A percentile compares a stretch with the other conserved stretches of the same genome.
phyloP scores from a whole-genome alignment of 2,797 vertebrate genomes.

The Micromesistius poutassou region DNA sequence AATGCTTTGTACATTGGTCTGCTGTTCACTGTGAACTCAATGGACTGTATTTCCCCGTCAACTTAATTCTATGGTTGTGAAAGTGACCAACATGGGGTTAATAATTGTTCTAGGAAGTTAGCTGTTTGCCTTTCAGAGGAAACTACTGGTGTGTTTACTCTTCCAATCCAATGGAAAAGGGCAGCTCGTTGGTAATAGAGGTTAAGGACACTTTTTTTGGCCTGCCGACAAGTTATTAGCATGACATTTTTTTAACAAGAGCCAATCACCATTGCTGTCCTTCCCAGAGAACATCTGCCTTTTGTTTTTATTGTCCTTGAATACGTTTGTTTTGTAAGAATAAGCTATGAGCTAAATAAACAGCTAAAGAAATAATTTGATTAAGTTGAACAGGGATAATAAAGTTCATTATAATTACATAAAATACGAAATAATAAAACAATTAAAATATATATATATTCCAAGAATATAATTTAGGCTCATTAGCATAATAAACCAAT shows the following conservation, averaged over 20 bases:
- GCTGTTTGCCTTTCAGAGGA: not conserved
- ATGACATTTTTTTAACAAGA: not conserved
- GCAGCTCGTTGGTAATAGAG: no score
- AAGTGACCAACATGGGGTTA: not conserved
- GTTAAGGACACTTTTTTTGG: not conserved
- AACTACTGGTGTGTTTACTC: not conserved
- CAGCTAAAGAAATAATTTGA: not conserved
- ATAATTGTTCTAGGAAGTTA: not conserved
- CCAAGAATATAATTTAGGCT: slow-evolving; percentile 22
- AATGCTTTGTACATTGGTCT: slow-evolving; percentile 27
- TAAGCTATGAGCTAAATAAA: slow-evolving; percentile 17
- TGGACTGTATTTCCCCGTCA: not conserved
- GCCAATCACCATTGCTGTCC: not conserved
- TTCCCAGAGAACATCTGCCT: slow-evolving; percentile 11
- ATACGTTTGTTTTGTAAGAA: slow-evolving; percentile 36
- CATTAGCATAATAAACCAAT: no score
- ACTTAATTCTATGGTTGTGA: not conserved
- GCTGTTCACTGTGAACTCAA: slow-evolving; percentile 24
- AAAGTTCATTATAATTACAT: no score
- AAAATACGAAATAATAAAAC: not conserved
- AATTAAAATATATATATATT: not conserved
- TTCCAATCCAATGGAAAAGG: not conserved
- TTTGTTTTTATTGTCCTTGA: slow-evolving; percentile 41
- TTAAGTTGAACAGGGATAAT: not conserved
- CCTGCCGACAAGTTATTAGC: slow-evolving; percentile 1